Evolutionary conservation across 2,797 vertebrate genomes (phyloP), one percentile per base, ranked within the genome.

Genomic region (Spinus olivaceus): DNA sequence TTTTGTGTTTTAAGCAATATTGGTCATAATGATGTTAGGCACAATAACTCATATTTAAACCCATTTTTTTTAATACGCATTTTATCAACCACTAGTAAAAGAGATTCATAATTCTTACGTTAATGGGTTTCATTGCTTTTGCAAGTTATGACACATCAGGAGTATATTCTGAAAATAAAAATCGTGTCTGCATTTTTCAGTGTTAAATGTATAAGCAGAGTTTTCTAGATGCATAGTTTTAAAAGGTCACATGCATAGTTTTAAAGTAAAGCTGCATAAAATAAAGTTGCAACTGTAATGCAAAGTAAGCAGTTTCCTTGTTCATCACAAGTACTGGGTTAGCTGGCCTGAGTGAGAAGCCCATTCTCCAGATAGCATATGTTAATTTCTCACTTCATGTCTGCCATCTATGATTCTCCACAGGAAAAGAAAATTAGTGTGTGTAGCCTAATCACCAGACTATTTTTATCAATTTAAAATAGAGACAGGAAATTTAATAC

Each of bases 401-500:
- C 50, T 79, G 6, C 22, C 16, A 65, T 14, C 39, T 54, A 5
- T 23, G 12, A 61, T 69, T 81, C 30, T 80, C 90, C 61, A 73
- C 67, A 70, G 51, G 53, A 92, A 92, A 93, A 85, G 42, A 95
- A 88, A 69, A 86, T 44, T n/a, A 39, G 17, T 53, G 2, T 70
- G 33, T 61, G 35, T 81, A 84, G 59, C 69, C 28, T 95, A 88
- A 95, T 87, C 71, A 28, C 73, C 86, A 69, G 22, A 37, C 28
- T 92, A 77, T 91, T 95, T 83, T 96, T 92, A 81, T 94, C 74
- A 76, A n/a, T 94, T 86, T 95, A 64, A 89, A 88, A 56, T 50
- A 81, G 51, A 64, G 82, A 66, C 49, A 22, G 54, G 42, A 49
- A 8, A 44, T 86, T 83, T 92, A 76, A 47, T 91, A n/a, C 56